Evolutionary conservation across 2,888 invertebrate species (phyloP), one percentile per base, ranked within the genome.

Genomic region (Chouioia cunea): DNA sequence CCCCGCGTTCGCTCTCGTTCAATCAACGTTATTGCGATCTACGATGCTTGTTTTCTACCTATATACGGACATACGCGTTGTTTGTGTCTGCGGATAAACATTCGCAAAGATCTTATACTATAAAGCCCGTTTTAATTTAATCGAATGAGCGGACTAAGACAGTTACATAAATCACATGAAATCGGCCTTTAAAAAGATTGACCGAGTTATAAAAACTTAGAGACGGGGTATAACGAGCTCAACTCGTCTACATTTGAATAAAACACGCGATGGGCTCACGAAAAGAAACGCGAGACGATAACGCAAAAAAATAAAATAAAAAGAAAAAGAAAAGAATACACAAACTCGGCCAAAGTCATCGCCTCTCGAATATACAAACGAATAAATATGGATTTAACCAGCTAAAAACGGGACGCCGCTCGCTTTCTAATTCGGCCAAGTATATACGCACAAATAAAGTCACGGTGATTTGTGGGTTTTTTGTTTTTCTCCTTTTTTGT

Each of bases 321-420:
- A 20, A 47, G 20, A 46, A 43, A 27, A 43, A 20, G 8, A n/a
- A 15, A 10, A 53, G n/a, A 14, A 53, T 15, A 48, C 22, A 65
- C 27, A 50, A 62, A 62, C 20, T 62, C 62, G 36, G 52, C 16
- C 23, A 27, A 20, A 54, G 18, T 54, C 57, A 4, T 6, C 3
- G 16, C n/a, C 18, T 6, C 12, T 1, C 27, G 14, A 8, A 12
- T 27, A 27, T 36, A 58, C n/a, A 65, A 47, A 62, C 56, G 22
- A n/a, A 70, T 70, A 57, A 65, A 65, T 70, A 62, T 70, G 70
- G 65, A 70, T 70, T 52, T 52, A 56, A 36, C 36, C 22, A 14
- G 44, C 14, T 15, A 69, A 57, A 58, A 54, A 47, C 43, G 10
- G 20, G 36, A n/a, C 36, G 6, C 2, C 10, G 12, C 6, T 20